phyloP scores from a whole-genome alignment of 2,113 vertebrate species.

The Machaerirhynchus nigripectus region DNA sequence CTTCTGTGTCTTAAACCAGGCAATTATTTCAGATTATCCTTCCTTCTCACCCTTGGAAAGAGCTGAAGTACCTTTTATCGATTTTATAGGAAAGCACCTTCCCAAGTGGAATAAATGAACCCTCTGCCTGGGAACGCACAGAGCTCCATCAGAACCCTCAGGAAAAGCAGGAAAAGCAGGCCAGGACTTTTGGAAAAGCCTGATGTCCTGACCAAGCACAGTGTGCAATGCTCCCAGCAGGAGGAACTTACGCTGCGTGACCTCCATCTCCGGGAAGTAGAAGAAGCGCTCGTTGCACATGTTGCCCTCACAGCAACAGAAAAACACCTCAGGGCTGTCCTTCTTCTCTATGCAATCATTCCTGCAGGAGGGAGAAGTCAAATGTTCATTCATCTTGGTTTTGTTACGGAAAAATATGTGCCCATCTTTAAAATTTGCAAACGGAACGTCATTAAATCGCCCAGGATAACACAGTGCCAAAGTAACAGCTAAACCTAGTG shows the following conservation, averaged over 20 bases:
- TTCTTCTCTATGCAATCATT: slow-evolving; percentile 94
- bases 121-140: background rate
- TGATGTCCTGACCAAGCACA: background rate
- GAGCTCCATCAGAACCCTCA: background rate
- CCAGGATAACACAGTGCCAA: fast-evolving
- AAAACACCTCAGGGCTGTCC: slow-evolving; percentile 94
- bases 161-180: background rate
- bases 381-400: background rate
- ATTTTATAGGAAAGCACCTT: background rate
- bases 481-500: background rate
- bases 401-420: background rate
- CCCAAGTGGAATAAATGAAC: background rate
- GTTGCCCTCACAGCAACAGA: slow-evolving; percentile 98
- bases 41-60: background rate
- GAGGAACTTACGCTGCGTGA: slow-evolving; percentile 79
- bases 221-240: fast-evolving
- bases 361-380: slow-evolving; percentile 55
- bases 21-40: background rate
- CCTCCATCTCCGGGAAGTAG: slow-evolving; percentile 85
- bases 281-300: slow-evolving; percentile 95
- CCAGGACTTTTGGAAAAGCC: background rate
- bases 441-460: fast-evolving
- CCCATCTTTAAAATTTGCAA: fast-evolving
- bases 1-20: background rate
- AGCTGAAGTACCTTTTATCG: background rate